A percentile compares a stretch with the other conserved stretches of the same genome.
phyloP scores from a whole-genome alignment of 1,140 invertebrate species.

The Aphidius gifuensis region DNA sequence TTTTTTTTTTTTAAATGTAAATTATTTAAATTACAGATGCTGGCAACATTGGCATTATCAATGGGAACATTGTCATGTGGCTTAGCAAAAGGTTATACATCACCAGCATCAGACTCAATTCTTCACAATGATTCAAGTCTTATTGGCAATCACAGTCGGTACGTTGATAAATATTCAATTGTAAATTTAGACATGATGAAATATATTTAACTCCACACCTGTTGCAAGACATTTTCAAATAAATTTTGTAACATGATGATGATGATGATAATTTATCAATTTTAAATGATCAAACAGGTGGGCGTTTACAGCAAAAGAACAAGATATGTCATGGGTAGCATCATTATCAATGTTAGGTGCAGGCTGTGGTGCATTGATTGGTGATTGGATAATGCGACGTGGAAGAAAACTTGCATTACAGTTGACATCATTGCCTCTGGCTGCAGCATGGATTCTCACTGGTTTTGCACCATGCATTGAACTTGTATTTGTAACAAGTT shows the following conservation, averaged over 20 bases:
- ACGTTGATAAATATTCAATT: slow-evolving; percentile 21
- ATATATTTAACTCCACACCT: too few relatives aligned
- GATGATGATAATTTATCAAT: too few relatives aligned
- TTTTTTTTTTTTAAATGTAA: neutral
- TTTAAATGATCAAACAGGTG: too few relatives aligned
- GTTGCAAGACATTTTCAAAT: too few relatives aligned
- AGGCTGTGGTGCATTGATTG: slow-evolving; percentile 72
- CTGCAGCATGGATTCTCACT: slow-evolving; percentile 72
- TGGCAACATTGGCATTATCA: slow-evolving; percentile 76
- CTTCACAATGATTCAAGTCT: slow-evolving; percentile 59
- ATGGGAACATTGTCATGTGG: slow-evolving; percentile 78
- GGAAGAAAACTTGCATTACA: slow-evolving; percentile 69
- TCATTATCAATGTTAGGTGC: slow-evolving; percentile 75
- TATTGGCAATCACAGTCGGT: slow-evolving; percentile 51
- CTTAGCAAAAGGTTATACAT: slow-evolving; percentile 79
- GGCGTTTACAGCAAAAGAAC: slow-evolving; percentile 63
- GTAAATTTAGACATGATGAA: too few relatives aligned
- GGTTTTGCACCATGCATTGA: slow-evolving; percentile 71
- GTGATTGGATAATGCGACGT: slow-evolving; percentile 71
- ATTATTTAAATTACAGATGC: slow-evolving; percentile 56
- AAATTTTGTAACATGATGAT: too few relatives aligned
- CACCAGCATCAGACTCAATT: slow-evolving; percentile 78
- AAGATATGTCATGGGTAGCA: slow-evolving; percentile 80
- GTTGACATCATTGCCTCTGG: slow-evolving; percentile 68
- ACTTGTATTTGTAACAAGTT: slow-evolving; percentile 74